Evolutionary conservation across 2,113 vertebrate species (phyloP), one percentile per base, ranked within the genome.

Genomic region (Sceloporus undulatus): DNA sequence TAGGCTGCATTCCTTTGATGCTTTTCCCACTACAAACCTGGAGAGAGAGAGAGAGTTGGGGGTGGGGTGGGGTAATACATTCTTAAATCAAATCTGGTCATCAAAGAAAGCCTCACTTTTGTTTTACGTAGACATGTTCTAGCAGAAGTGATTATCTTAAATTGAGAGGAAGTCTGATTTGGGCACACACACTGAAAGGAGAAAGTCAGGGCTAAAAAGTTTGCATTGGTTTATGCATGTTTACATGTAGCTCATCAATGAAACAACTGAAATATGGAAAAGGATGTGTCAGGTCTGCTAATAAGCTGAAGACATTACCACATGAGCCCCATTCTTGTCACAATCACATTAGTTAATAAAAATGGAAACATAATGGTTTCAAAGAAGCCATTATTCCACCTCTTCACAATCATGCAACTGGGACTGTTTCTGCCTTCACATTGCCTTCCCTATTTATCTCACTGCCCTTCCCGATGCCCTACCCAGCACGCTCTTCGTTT

Each of bases 21-120:
- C 62, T 16, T 27, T 54, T 38, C 76, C 29, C 18, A 34, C 27
- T 65, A 52, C 62, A 79, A 68, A 38, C 10, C 25, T 66, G 80
- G 56, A 59, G 56, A 59, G 56, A 59, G 56, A 59, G 56, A 59
- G 59, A 62, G 73, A 18, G 11, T 25, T 4, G 8, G 14, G 18
- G 6, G 13, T 16, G 1, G 25, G 34, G 14, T 25, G 76, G 48
- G 7, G 48, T 21, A n/a, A 79, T n/a, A 40, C 23, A 34, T 71
- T 59, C 27, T 62, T 84, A 42, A 70, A 78, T 54, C 34, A 62
- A 25, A 42, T 54, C 70, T 79, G 14, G 3, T 80, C 21, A 71
- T 71, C 48, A 78, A 42, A 88, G 34, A 59, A 70, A 75, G 52
- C 27, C 27, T n/a, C 52, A 5, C 16, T 84, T 84, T 87, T 80